phyloP scores from a whole-genome alignment of 2,113 vertebrate species.

The Hippocampus barbouri region DNA sequence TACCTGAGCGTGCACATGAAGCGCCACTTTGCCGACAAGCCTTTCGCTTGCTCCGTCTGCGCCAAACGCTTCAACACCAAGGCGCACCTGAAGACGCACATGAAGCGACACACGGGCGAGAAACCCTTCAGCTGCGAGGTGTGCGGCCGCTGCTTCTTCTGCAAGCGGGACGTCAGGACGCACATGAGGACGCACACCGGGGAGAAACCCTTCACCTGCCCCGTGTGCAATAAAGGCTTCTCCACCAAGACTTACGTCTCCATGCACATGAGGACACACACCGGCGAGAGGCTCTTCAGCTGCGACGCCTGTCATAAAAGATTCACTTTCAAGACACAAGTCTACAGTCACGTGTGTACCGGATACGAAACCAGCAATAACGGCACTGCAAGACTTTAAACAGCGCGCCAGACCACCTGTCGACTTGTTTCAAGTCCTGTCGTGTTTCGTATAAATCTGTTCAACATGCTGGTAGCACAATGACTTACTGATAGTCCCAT shows the following conservation, averaged over 20 bases:
- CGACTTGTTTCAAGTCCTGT: not conserved
- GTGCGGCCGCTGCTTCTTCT: not conserved
- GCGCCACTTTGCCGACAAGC: not conserved
- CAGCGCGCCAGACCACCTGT: no score
- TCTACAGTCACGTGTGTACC: not conserved
- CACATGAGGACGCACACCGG: slow-evolving; percentile 3
- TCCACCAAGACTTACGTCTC: not conserved
- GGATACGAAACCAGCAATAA: not conserved
- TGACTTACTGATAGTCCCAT: no score
- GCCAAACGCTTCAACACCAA: not conserved
- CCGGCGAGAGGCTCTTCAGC: not conserved
- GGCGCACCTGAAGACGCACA: not conserved
- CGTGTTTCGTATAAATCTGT: not conserved
- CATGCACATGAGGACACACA: slow-evolving; percentile 5
- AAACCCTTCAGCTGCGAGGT: not conserved
- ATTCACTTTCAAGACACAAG: not conserved
- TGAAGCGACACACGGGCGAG: not conserved
- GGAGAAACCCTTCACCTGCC: not conserved
- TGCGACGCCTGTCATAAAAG: not conserved
- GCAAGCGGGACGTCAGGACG: not conserved
- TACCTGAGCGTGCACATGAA: not conserved
- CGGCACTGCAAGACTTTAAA: not conserved
- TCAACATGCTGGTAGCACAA: no score
- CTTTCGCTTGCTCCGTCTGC: not conserved
- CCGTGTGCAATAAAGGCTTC: slow-evolving; percentile 1